Conservation (phyloP, 2,113 vertebrate species). For the Saccopteryx leptura region DNA sequence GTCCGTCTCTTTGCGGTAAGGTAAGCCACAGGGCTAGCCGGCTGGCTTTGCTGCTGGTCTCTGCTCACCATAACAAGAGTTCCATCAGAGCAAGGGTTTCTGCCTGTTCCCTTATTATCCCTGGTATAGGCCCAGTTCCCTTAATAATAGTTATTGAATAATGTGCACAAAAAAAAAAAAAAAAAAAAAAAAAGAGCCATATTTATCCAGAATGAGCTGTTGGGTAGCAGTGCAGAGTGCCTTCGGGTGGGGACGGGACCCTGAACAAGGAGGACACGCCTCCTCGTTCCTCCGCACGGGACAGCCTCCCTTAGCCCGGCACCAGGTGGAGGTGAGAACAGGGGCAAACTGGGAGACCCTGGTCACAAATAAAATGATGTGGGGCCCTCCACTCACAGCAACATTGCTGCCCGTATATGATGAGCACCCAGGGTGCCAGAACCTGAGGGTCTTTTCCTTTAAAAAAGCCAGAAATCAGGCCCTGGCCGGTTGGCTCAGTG, state of each 20-base stretch:
- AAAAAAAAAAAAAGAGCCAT: too few species aligned
- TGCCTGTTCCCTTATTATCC: neutral
- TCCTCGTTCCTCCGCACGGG: neutral
- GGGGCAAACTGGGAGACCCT: neutral
- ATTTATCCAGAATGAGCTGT: neutral
- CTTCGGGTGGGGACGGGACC: neutral
- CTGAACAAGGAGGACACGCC: neutral
- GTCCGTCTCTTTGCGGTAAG: neutral
- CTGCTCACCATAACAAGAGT: neutral
- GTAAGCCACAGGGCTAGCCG: neutral
- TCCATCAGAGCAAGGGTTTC: neutral
- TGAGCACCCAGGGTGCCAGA: neutral
- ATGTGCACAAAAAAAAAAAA: neutral
- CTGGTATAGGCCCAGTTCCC: neutral
- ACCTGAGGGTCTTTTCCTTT: neutral
- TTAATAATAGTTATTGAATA: conserved; percentile 4
- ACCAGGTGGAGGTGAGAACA: too few species aligned
- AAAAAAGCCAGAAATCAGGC: neutral
- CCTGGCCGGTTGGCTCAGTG: too few species aligned
- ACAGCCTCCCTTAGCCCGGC: neutral
- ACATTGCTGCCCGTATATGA: too few species aligned
- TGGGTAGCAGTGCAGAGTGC: neutral
- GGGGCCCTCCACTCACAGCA: neutral
- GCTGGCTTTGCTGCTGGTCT: neutral
- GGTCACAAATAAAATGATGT: neutral